A percentile compares a stretch with the other conserved stretches of the same genome.
Evolutionary conservation across 1,140 invertebrate genomes (phyloP).

Genomic region (Drosophila obscura): DNA sequence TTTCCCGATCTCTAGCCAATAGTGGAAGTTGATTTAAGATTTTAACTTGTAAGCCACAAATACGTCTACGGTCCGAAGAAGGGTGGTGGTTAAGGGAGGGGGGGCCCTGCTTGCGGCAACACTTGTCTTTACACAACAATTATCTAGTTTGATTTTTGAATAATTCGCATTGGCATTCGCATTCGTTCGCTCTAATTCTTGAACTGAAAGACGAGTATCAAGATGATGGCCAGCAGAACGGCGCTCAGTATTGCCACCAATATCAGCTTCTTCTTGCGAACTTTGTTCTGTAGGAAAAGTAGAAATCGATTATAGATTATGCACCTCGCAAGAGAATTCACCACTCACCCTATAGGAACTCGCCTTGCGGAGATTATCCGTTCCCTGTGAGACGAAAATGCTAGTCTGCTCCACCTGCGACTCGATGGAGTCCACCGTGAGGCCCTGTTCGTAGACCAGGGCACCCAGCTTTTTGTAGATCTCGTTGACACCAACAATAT

Average conservation of each 20-base stretch:
- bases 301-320: slow-evolving; percentile 9
- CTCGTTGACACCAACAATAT: slow-evolving; percentile 98
- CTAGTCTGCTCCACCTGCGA: slow-evolving; percentile 96
- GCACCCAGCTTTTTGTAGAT: slow-evolving; percentile 99
- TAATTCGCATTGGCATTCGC: slow-evolving; percentile 29
- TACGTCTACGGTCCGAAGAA: slow-evolving; percentile 52
- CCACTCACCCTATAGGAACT: slow-evolving; percentile 89
- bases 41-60: slow-evolving; percentile 62
- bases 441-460: slow-evolving; percentile 98
- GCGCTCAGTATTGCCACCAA: slow-evolving; percentile 87
- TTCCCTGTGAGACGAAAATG: slow-evolving; percentile 92
- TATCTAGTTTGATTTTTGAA: slow-evolving; percentile 59
- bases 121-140: slow-evolving; percentile 75
- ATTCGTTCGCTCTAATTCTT: slow-evolving; percentile 62
- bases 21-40: slow-evolving; percentile 47
- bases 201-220: slow-evolving; percentile 76
- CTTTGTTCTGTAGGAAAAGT: slow-evolving; percentile 88
- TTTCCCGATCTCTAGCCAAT: slow-evolving; percentile 49
- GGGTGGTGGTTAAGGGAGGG: slow-evolving; percentile 3
- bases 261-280: slow-evolving; percentile 94
- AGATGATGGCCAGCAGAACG: slow-evolving; percentile 89
- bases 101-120: slow-evolving; percentile 57
- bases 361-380: slow-evolving; percentile 92
- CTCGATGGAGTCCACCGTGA: slow-evolving; percentile 98
- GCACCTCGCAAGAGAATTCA: background rate